Base-by-base conservation (phyloP, 2,888 invertebrate genomes). In the Macaria liturata region DNA sequence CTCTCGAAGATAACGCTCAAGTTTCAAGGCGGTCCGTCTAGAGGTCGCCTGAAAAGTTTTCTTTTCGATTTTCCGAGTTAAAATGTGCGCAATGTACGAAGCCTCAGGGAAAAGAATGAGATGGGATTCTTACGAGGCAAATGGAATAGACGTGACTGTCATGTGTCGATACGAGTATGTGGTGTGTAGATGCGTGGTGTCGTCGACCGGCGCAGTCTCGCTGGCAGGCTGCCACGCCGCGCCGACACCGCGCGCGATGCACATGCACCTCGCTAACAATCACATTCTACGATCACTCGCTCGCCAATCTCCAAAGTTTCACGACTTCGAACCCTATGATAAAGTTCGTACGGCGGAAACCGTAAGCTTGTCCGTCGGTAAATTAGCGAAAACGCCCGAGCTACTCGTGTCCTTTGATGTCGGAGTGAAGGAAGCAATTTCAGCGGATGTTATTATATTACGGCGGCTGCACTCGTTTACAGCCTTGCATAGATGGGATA, bases 221-320 rank as follows among this genome's bases (percentile, higher is more conserved):
- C 39, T 45, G 51, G 45, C 51, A 39, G 20, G 34, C 51, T 88
- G 89, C 88, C 88, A 78, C 31, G n/a, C n/a, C 53, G 55, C 69
- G 85, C 88, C 88, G 88, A 83, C 81, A 80, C 82, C 80, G 74
- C 74, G 74, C 70, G 74, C 67, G 68, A 70, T 78, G 78, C 78
- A 79, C 54, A 65, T 58, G 61, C 62, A 59, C 47, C 53, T 49
- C 51, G 39, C 60, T 45, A 49, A 50, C 46, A 59, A 61, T 59
- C 64, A 62, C 52, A 58, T 45, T 59, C 52, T 61, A 53, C 61
- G 66, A 61, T 49, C 61, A 57, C 45, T 37, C 47, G 47, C 58
- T 50, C 58, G 39, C 59, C 52, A 54, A 50, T 59, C 37, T 61
- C 49, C 9, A 34, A 46, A 32, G 34, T 7, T 8, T 32, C 51